Conservation (phyloP, 2,888 invertebrate species). For the Pantelozetes paolii region DNA sequence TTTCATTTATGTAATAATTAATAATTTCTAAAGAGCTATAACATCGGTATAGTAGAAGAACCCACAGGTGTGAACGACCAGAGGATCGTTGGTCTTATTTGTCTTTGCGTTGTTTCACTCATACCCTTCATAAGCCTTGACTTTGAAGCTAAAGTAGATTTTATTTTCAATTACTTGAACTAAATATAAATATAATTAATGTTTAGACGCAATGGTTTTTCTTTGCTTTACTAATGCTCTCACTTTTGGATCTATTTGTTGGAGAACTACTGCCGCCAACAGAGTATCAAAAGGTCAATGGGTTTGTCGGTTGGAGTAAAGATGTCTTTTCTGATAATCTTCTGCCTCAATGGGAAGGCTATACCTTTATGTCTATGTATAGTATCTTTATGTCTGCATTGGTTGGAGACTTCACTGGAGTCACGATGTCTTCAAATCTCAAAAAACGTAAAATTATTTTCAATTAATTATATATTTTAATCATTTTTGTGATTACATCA, state of each 20-base stretch:
- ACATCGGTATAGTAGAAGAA: neutral
- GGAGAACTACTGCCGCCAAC: neutral
- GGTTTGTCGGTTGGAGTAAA: neutral
- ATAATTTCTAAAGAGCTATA: neutral
- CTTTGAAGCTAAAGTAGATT: constrained; percentile 33
- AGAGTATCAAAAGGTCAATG: neutral
- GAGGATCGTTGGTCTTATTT: constrained; percentile 33
- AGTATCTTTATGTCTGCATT: neutral
- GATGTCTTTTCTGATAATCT: neutral
- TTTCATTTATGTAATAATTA: too few species aligned
- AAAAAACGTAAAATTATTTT: constrained; percentile 12
- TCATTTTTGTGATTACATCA: too few species aligned
- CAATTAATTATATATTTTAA: too few species aligned
- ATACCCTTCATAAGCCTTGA: constrained; percentile 39
- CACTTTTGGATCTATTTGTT: neutral
- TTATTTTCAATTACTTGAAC: too few species aligned
- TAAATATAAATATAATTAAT: too few species aligned
- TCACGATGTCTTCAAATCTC: constrained; percentile 13
- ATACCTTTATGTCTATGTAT: neutral
- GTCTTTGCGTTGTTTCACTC: constrained; percentile 30
- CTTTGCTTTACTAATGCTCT: neutral
- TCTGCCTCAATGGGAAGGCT: neutral
- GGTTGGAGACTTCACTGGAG: constrained; percentile 7
- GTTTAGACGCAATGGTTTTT: constrained; percentile 18
- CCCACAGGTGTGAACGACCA: neutral